Conservation (phyloP, 2,888 invertebrate genomes). For the Drosophila ustulata region DNA sequence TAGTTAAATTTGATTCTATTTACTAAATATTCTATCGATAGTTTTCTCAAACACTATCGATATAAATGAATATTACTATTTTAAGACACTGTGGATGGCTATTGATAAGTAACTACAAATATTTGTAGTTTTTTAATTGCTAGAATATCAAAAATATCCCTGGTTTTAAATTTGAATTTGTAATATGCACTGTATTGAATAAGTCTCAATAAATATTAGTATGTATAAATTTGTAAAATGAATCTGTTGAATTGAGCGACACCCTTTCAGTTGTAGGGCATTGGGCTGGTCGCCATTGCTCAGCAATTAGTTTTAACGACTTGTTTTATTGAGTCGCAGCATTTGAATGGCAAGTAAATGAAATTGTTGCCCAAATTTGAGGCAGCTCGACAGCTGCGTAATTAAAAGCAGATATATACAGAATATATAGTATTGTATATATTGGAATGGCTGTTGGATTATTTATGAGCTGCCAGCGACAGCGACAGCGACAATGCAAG, state of each 20-base stretch:
- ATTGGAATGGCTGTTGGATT: conserved; percentile 6
- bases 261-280: background rate
- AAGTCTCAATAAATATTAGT: too few species aligned
- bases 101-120: too few species aligned
- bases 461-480: conserved; percentile 37
- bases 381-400: conserved; percentile 23
- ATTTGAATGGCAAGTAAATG: conserved; percentile 28
- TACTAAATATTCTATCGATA: background rate
- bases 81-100: too few species aligned
- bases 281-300: background rate
- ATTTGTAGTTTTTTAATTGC: too few species aligned
- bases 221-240: too few species aligned
- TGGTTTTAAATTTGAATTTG: too few species aligned
- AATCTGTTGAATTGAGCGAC: too few species aligned
- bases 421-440: background rate
- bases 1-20: too few species aligned
- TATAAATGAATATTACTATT: too few species aligned
- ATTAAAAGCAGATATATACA: conserved; percentile 30
- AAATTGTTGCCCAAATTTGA: conserved; percentile 26
- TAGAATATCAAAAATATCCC: too few species aligned
- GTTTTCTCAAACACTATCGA: too few species aligned
- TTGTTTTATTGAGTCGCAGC: conserved; percentile 25
- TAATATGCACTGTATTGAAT: too few species aligned
- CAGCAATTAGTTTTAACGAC: conserved; percentile 3
- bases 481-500: conserved; percentile 23